Conservation (phyloP, 1,140 invertebrate species). For the Drosophila repletoides region DNA sequence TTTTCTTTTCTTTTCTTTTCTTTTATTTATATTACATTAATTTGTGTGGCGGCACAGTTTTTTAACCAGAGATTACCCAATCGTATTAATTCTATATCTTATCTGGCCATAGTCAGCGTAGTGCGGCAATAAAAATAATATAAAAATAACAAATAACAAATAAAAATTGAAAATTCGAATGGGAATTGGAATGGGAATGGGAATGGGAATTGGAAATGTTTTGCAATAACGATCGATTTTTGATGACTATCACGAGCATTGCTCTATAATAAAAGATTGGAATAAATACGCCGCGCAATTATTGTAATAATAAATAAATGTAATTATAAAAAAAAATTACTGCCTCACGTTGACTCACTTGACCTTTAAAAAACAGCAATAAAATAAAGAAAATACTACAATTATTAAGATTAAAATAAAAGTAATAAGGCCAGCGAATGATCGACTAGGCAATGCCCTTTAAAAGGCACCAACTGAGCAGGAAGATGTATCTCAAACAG, state of each 20-base stretch:
- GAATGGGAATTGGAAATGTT: too few relatives aligned
- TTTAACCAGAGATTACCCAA: constrained; percentile 31
- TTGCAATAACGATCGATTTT: constrained; percentile 66
- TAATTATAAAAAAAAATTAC: constrained; percentile 58
- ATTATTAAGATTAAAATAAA: too few relatives aligned
- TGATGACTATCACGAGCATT: constrained; percentile 60
- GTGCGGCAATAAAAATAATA: constrained; percentile 13
- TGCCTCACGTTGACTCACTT: constrained; percentile 6
- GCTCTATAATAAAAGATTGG: constrained; percentile 46
- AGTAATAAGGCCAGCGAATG: too few relatives aligned
- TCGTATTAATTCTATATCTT: constrained; percentile 51
- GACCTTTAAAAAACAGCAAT: constrained; percentile 2
- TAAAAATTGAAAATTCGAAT: too few relatives aligned
- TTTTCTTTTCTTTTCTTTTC: neutral
- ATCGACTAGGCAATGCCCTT: too few relatives aligned
- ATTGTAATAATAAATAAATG: constrained; percentile 66
- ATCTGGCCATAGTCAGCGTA: too few relatives aligned
- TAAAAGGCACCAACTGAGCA: too few relatives aligned
- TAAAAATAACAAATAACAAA: neutral
- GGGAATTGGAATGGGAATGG: too few relatives aligned
- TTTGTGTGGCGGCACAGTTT: constrained; percentile 19
- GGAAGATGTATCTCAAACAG: too few relatives aligned
- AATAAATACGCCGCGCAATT: constrained; percentile 33
- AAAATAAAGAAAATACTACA: too few relatives aligned
- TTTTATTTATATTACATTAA: constrained; percentile 40